Conservation (phyloP, 2,113 vertebrate species). For the Choloepus hoffmanni region DNA sequence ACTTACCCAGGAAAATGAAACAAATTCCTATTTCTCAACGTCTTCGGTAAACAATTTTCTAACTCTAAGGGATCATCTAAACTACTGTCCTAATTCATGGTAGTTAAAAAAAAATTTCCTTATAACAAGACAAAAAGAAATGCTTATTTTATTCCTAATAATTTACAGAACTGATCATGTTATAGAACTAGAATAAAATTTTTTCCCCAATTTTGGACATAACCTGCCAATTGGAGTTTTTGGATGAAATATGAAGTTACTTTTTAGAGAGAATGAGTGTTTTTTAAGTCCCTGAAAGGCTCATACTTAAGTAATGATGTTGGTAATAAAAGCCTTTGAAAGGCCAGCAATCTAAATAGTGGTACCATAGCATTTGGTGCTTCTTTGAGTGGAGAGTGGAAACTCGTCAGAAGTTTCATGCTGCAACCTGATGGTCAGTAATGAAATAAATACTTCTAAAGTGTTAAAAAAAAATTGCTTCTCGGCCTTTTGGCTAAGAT, state of each 20-base stretch:
- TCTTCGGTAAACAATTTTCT: slow-evolving; percentile 74
- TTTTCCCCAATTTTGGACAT: slow-evolving; percentile 28
- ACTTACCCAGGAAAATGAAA: slow-evolving; percentile 70
- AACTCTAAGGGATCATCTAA: slow-evolving; percentile 63
- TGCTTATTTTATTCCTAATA: slow-evolving; percentile 66
- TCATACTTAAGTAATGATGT: slow-evolving; percentile 65
- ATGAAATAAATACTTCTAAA: slow-evolving; percentile 85
- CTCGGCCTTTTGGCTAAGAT: no score
- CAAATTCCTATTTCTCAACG: slow-evolving; percentile 72
- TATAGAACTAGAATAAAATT: slow-evolving; percentile 58
- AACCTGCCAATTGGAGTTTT: slow-evolving; percentile 56
- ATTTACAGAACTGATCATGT: slow-evolving; percentile 48
- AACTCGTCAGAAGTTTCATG: slow-evolving; percentile 66
- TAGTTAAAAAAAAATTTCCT: slow-evolving; percentile 31
- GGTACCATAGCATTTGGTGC: slow-evolving; percentile 46
- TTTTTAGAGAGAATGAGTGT: slow-evolving; percentile 78
- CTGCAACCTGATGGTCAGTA: slow-evolving; percentile 73
- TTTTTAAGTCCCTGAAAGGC: slow-evolving; percentile 74
- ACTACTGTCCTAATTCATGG: slow-evolving; percentile 29
- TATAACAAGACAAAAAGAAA: slow-evolving; percentile 52
- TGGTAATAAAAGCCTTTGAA: slow-evolving; percentile 70
- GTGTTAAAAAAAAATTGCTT: not conserved
- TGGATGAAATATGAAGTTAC: slow-evolving; percentile 80
- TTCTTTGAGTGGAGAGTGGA: not conserved
- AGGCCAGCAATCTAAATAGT: not conserved